Conservation (phyloP, 2,797 vertebrate species). For the Lacerta viridis region DNA sequence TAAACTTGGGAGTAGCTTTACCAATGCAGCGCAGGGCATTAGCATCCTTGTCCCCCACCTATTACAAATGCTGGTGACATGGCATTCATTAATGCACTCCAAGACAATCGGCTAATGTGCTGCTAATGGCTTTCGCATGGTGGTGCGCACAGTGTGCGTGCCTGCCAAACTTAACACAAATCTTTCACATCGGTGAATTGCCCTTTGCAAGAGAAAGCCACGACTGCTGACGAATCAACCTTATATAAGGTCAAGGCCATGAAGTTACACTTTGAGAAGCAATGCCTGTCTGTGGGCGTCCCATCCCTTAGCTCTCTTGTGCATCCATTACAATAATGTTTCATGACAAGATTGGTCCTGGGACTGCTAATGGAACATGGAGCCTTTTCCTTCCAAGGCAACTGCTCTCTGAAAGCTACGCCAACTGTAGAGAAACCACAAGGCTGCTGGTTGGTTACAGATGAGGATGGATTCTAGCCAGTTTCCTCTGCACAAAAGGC, state of each 20-base stretch:
- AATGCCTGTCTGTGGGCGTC: neutral
- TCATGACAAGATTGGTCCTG: constrained; percentile 22
- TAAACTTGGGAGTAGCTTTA: neutral
- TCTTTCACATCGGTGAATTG: neutral
- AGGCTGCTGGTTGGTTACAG: constrained; percentile 22
- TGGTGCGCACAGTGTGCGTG: neutral
- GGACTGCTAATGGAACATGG: neutral
- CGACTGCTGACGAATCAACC: neutral
- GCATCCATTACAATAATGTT: constrained; percentile 19
- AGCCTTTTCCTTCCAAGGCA: constrained; percentile 23
- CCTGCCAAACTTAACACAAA: neutral
- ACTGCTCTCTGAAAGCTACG: constrained; percentile 14
- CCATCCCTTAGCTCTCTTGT: neutral
- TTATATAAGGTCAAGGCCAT: constrained; percentile 7
- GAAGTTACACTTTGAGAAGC: neutral
- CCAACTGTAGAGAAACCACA: constrained; percentile 14
- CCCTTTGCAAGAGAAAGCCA: neutral
- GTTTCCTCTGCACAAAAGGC: constrained; percentile 10
- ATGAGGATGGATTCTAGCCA: constrained; percentile 26
- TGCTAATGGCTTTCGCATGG: neutral
- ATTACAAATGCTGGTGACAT: no score
- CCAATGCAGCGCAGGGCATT: neutral
- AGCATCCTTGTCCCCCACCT: neutral
- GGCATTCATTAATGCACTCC: neutral
- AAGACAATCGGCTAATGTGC: neutral